Evolutionary conservation across 2,888 invertebrate species (phyloP), one percentile per base, ranked within the genome.

Genomic region (Caprella mutica): DNA sequence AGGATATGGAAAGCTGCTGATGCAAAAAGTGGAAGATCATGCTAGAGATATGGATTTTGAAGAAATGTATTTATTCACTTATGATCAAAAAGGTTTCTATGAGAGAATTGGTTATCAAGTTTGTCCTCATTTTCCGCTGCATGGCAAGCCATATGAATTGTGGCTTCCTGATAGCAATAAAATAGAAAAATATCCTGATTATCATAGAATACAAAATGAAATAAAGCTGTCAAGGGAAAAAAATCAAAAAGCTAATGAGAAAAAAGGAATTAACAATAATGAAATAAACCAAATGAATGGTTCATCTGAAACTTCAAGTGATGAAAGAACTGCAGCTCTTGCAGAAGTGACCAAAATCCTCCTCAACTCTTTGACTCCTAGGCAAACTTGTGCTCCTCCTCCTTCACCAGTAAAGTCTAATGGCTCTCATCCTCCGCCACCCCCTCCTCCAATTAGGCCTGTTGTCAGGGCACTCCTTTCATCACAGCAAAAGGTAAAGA

Each of bases 1-100:
- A 54, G 64, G 64, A n/a, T 64, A 54, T 53, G 64, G 64, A n/a
- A 54, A 56, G 8, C 33, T 56, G 6, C 52, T 64, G 23, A 64
- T 64, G 60, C 52, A 27, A 9, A 58, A 53, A 26, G 60, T 58
- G 1, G 64, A 64, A 43, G 57, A 60, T 24, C 60, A 58, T 58
- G 60, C 58, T 17, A 38, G 35, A 26, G 33, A 33, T 19, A 48
- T 58, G 46, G 60, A 58, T 38, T 64, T 60, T 52, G 54, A 38
- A 33, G 46, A 35, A 8, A 40, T 53, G 3, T 59, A 54, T 35
- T 35, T 63, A 12, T 56, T 59, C 19, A 63, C 63, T 12, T 56
- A 57, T 23, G 63, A 59, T 19, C 59, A 63, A 40, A 56, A 63
- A 27, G 55, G 43, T n/a, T 63, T 63, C 29, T 63, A 63, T 52